Evolutionary conservation across 2,888 invertebrate species (phyloP).

Genomic region (Lepetodrilus schrolli): DNA sequence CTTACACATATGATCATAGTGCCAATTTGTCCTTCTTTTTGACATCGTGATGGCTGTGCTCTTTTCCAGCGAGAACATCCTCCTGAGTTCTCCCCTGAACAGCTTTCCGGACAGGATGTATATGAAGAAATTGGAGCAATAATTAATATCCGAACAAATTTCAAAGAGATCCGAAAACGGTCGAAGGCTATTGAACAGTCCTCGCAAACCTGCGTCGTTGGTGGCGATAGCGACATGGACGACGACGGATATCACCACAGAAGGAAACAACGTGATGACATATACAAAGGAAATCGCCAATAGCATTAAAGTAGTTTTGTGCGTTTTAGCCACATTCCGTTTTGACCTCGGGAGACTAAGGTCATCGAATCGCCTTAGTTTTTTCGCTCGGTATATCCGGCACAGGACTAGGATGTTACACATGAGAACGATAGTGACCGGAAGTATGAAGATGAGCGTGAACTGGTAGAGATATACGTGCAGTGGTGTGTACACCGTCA

Average conservation of each 20-base stretch:
- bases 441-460: conserved; percentile 60
- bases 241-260: conserved; percentile 56
- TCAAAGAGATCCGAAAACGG: conserved; percentile 52
- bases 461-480: conserved; percentile 68
- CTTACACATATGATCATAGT: no score
- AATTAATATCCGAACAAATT: conserved; percentile 61
- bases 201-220: conserved; percentile 34
- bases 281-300: conserved; percentile 64
- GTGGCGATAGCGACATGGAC: conserved; percentile 49
- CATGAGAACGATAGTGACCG: conserved; percentile 62
- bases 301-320: conserved; percentile 66
- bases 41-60: conserved; percentile 33
- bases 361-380: conserved; percentile 21
- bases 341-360: conserved; percentile 17
- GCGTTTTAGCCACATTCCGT: conserved; percentile 35
- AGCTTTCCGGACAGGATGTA: conserved; percentile 66
- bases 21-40: no score
- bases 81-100: conserved; percentile 59
- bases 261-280: conserved; percentile 60
- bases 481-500: conserved; percentile 54
- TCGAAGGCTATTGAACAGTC: conserved; percentile 39
- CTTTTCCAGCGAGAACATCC: conserved; percentile 44
- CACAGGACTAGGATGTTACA: conserved; percentile 64
- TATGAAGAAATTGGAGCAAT: conserved; percentile 66
- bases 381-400: conserved; percentile 53